Conservation (phyloP, 1,140 invertebrate genomes). For the Drosophila sulfurigaster region DNA sequence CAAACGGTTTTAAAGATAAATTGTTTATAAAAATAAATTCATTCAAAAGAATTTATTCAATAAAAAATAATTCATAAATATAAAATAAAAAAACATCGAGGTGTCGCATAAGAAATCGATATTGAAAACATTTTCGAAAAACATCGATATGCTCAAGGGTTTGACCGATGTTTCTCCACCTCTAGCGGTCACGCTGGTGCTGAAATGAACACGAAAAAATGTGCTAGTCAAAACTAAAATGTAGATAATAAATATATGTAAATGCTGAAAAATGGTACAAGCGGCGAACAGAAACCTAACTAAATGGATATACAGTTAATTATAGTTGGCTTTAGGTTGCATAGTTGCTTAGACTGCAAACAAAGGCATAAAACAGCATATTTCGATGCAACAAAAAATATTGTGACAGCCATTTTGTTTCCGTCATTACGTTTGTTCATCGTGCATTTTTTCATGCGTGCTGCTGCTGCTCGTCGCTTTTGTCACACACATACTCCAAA, state of each 20-base stretch:
- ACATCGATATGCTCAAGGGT: no score
- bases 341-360: slow-evolving; percentile 15
- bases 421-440: slow-evolving; percentile 53
- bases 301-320: slow-evolving; percentile 33
- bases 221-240: slow-evolving; percentile 59
- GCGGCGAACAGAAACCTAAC: slow-evolving; percentile 20
- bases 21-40: no score
- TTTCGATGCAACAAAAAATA: slow-evolving; percentile 40
- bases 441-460: slow-evolving; percentile 54
- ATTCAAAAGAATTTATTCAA: no score
- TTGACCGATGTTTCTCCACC: no score
- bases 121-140: no score
- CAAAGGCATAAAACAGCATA: slow-evolving; percentile 31
- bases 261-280: slow-evolving; percentile 41
- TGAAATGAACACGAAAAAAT: slow-evolving; percentile 55
- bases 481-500: slow-evolving; percentile 29
- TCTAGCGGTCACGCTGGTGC: slow-evolving; percentile 19
- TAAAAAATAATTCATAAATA: no score
- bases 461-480: slow-evolving; percentile 47
- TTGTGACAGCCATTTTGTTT: slow-evolving; percentile 63
- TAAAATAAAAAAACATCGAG: no score
- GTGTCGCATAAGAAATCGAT: no score
- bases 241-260: slow-evolving; percentile 46
- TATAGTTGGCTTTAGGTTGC: slow-evolving; percentile 12
- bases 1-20: no score